phyloP scores from a whole-genome alignment of 2,797 vertebrate genomes.

The Periparus ater region DNA sequence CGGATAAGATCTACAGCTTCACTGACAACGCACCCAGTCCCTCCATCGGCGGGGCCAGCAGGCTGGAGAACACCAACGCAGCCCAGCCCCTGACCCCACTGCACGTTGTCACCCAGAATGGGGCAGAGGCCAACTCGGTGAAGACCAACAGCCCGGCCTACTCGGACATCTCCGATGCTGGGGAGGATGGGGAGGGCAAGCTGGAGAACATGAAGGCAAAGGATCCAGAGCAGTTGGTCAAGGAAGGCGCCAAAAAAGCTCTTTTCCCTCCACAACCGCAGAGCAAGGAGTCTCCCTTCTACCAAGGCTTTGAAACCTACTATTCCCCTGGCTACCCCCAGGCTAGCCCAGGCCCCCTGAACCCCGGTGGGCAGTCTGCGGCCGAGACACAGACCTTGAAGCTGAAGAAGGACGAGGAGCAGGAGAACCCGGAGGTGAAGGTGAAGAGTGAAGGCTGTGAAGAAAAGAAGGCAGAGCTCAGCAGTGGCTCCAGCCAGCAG shows the following conservation, averaged over 20 bases:
- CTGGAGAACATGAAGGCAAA: constrained; percentile 86
- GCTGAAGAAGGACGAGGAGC: constrained; percentile 93
- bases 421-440: constrained; percentile 87
- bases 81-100: constrained; percentile 90
- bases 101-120: constrained; percentile 92
- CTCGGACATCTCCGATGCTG: constrained; percentile 97
- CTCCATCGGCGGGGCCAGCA: constrained; percentile 92
- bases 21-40: constrained; percentile 97
- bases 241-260: constrained; percentile 94
- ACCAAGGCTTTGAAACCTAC: constrained; percentile 90
- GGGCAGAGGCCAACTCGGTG: constrained; percentile 92
- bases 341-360: constrained; percentile 89
- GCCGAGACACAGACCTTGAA: constrained; percentile 85
- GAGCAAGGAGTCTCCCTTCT: constrained; percentile 94
- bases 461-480: constrained; percentile 88
- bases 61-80: constrained; percentile 86
- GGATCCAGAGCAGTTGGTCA: constrained; percentile 88
- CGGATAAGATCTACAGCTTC: constrained; percentile 98
- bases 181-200: constrained; percentile 96
- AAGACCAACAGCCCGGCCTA: constrained; percentile 98
- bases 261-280: constrained; percentile 89
- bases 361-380: constrained; percentile 72
- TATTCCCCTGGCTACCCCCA: constrained; percentile 94
- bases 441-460: constrained; percentile 88
- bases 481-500: constrained; percentile 82